These are phyloP conservation scores for Rachycentron canadum DNA, from an alignment of 2,797 vertebrate genomes.

Conservation along the genomic window DNA sequence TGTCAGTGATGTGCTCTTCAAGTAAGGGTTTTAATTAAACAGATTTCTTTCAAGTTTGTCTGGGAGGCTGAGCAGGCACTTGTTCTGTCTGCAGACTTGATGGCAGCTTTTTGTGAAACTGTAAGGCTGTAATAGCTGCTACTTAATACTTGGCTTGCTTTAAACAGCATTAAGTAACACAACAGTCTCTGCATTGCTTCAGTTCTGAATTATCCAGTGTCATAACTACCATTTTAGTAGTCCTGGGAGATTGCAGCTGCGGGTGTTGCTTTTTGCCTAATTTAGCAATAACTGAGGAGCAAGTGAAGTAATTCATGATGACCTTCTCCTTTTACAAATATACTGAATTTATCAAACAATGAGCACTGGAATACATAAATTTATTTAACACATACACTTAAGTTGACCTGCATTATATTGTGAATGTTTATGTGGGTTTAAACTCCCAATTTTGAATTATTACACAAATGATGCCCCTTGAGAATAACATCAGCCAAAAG, in stretches of 20 bases:
- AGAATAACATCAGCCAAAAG: conserved; percentile 12
- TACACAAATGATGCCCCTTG: not conserved
- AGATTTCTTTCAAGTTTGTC: not conserved
- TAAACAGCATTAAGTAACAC: conserved; percentile 16
- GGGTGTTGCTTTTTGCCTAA: conserved; percentile 52
- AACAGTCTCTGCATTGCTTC: conserved; percentile 46
- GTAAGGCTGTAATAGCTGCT: not conserved
- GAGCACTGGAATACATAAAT: conserved; percentile 22
- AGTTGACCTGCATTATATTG: conserved; percentile 17
- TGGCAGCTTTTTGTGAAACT: not conserved
- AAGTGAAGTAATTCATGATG: conserved; percentile 16
- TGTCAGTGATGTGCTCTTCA: not conserved
- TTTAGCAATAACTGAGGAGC: conserved; percentile 51
- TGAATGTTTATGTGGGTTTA: conserved; percentile 6
- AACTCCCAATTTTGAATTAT: conserved; percentile 5
- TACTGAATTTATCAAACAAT: conserved; percentile 23
- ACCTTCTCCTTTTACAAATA: conserved; percentile 31
- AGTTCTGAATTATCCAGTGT: conserved; percentile 43
- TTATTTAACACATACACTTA: conserved; percentile 15
- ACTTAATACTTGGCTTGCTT: conserved; percentile 14
- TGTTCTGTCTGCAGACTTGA: not conserved
- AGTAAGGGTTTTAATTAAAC: not conserved
- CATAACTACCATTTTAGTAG: conserved; percentile 52
- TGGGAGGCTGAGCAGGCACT: not conserved
- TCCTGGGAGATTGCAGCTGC: conserved; percentile 38